Percentiles rank a stretch among this genome's conserved stretches.
phyloP scores from a whole-genome alignment of 1,140 invertebrate genomes.

The Camponotus pennsylvanicus region DNA sequence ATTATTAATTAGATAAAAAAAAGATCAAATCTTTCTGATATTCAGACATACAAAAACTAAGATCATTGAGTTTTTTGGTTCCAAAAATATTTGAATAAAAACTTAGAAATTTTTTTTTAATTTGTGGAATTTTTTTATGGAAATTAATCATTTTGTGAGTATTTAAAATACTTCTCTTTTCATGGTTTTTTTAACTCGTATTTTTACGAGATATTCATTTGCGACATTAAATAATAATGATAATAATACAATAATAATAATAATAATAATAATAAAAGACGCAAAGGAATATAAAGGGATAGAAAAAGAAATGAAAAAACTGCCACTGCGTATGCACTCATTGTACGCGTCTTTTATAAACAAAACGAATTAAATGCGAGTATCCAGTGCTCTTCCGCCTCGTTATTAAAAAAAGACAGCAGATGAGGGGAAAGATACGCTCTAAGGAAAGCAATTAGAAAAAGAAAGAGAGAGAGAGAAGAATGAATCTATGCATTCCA shows the following conservation, averaged over 20 bases:
- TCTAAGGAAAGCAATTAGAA: slow-evolving; percentile 4
- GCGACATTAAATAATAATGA: slow-evolving; percentile 37
- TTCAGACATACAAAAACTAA: not conserved
- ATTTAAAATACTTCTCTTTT: slow-evolving; percentile 34
- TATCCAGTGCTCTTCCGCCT: slow-evolving; percentile 80
- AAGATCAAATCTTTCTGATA: not conserved
- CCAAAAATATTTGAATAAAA: not conserved
- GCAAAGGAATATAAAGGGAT: slow-evolving; percentile 22
- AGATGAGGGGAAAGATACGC: slow-evolving; percentile 13
- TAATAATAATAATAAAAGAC: slow-evolving; percentile 33
- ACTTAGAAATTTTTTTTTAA: not conserved
- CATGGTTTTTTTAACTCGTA: slow-evolving; percentile 4
- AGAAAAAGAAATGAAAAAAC: slow-evolving; percentile 56
- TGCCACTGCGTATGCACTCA: slow-evolving; percentile 67
- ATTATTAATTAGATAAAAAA: not conserved
- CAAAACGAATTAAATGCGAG: slow-evolving; percentile 64
- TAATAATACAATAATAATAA: slow-evolving; percentile 33
- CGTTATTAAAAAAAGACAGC: slow-evolving; percentile 73
- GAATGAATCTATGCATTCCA: slow-evolving; percentile 79
- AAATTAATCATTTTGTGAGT: slow-evolving; percentile 27
- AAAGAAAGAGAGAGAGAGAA: slow-evolving; percentile 8
- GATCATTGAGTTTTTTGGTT: not conserved
- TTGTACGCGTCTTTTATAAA: slow-evolving; percentile 49
- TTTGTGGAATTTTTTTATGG: not conserved
- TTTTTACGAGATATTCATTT: slow-evolving; percentile 15